These are phyloP conservation scores for Operophtera brumata DNA, from an alignment of 2,888 invertebrate genomes.

Conservation along the genomic window DNA sequence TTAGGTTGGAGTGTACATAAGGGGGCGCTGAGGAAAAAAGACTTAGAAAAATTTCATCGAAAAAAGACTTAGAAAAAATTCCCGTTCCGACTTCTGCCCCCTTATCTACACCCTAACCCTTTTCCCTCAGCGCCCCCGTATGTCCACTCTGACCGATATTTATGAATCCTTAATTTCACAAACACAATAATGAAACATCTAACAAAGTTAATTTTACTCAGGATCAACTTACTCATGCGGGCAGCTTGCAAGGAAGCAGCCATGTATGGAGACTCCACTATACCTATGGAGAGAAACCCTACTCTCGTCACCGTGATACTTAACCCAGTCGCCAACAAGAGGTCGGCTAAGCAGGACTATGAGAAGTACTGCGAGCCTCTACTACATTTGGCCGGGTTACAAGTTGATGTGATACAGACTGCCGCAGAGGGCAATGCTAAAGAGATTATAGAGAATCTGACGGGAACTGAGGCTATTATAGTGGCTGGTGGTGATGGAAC, in stretches of 20 bases:
- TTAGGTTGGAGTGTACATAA: too few relatives aligned
- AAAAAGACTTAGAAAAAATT: too few relatives aligned
- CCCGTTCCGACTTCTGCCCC: too few relatives aligned
- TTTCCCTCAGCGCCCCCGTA: too few relatives aligned
- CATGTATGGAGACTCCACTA: conserved; percentile 84
- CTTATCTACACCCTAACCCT: too few relatives aligned
- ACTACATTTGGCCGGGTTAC: conserved; percentile 93
- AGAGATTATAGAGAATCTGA: conserved; percentile 87
- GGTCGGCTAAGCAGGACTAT: conserved; percentile 85
- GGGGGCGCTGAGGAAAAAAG: too few relatives aligned
- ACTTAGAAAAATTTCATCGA: too few relatives aligned
- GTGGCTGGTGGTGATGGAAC: conserved; percentile 98
- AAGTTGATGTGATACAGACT: conserved; percentile 83
- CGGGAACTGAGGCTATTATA: conserved; percentile 90
- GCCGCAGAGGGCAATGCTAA: conserved; percentile 94
- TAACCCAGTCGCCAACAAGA: conserved; percentile 94
- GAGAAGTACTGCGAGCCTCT: conserved; percentile 96
- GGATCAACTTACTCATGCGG: conserved; percentile 88
- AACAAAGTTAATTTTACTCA: conserved; percentile 49
- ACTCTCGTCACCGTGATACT: conserved; percentile 91
- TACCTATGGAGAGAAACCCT: conserved; percentile 81
- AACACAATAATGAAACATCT: neutral
- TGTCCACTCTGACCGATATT: too few relatives aligned
- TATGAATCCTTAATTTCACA: too few relatives aligned
- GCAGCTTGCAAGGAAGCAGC: conserved; percentile 89